Evolutionary conservation across 2,888 invertebrate species (phyloP).

Genomic region (Dendrolimus houi): DNA sequence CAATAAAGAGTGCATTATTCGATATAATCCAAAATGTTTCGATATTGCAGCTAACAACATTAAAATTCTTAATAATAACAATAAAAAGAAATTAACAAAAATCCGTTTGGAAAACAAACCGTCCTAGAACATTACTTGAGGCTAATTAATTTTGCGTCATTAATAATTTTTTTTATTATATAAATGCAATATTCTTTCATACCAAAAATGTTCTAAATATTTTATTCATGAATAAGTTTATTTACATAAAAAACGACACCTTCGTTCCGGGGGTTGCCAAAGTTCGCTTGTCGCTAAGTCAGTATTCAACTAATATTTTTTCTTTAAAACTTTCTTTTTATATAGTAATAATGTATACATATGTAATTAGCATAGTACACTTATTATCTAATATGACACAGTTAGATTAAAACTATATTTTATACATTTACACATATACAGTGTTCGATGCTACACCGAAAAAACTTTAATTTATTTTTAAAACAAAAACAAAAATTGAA

Average conservation of each 20-base stretch:
- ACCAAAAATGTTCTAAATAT: slow-evolving; percentile 57
- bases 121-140: slow-evolving; percentile 66
- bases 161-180: slow-evolving; percentile 35
- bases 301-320: slow-evolving; percentile 65
- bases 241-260: slow-evolving; percentile 51
- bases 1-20: slow-evolving; percentile 29
- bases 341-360: slow-evolving; percentile 61
- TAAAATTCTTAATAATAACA: slow-evolving; percentile 74
- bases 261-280: slow-evolving; percentile 36
- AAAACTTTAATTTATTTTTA: slow-evolving; percentile 5
- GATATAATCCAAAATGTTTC: slow-evolving; percentile 28
- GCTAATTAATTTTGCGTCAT: slow-evolving; percentile 31
- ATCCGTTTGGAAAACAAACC: slow-evolving; percentile 61
- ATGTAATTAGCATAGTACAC: slow-evolving; percentile 73
- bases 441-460: slow-evolving; percentile 38
- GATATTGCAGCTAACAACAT: slow-evolving; percentile 67
- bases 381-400: slow-evolving; percentile 73
- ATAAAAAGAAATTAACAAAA: slow-evolving; percentile 73
- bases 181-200: slow-evolving; percentile 68
- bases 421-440: slow-evolving; percentile 72
- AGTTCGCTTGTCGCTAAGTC: slow-evolving; percentile 38
- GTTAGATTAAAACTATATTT: slow-evolving; percentile 68
- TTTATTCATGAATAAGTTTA: slow-evolving; percentile 55
- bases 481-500: too few species aligned
- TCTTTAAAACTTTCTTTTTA: slow-evolving; percentile 55